phyloP scores from a whole-genome alignment of 2,797 vertebrate genomes.

The Acrocephalus scirpaceus region DNA sequence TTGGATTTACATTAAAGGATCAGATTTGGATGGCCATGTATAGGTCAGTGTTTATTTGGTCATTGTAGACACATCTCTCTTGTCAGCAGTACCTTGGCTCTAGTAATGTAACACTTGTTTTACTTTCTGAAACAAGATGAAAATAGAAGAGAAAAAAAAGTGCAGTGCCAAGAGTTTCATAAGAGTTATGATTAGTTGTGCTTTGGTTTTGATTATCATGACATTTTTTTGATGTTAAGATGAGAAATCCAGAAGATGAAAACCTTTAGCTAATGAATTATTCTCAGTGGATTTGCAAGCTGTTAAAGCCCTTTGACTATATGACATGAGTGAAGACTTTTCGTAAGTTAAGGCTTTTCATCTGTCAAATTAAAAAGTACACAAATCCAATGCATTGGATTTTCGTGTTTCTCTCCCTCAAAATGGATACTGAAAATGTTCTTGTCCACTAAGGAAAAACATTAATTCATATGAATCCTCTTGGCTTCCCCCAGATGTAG shows the following conservation, averaged over 20 bases:
- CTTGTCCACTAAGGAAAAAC: not conserved
- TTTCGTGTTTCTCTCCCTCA: not conserved
- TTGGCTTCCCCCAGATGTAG: not conserved
- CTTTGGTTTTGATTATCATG: not conserved
- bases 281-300: conserved; percentile 26
- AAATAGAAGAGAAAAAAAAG: not conserved
- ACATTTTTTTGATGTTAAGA: not conserved
- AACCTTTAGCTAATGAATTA: conserved; percentile 42
- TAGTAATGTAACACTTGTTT: not conserved
- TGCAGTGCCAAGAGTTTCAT: not conserved
- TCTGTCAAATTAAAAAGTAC: not conserved
- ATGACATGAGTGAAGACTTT: not conserved
- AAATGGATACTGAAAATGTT: not conserved
- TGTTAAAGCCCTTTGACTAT: not conserved
- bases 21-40: not conserved
- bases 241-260: conserved; percentile 22
- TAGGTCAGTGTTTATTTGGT: not conserved
- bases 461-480: not conserved
- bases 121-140: not conserved
- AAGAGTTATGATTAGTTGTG: conserved; percentile 2
- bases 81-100: not conserved
- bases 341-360: not conserved
- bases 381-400: not conserved
- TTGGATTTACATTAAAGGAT: not conserved
- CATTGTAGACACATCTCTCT: not conserved